Base-by-base conservation (phyloP, 1,140 invertebrate genomes). In the Laupala kohalensis region DNA sequence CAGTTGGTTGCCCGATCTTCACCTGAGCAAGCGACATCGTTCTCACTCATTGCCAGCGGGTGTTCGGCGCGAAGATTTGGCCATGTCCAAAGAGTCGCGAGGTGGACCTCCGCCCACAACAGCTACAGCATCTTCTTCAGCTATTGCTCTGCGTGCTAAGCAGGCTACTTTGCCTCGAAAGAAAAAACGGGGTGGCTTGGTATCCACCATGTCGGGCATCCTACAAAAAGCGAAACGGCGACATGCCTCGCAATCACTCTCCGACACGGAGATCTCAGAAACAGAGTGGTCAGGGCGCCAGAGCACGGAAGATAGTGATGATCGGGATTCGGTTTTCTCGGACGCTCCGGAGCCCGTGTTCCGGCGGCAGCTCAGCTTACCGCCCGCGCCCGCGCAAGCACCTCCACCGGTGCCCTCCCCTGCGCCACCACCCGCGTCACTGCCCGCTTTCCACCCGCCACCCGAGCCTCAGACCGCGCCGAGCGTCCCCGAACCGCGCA, bases 1-100 rank as follows among this genome's bases (percentile, higher is more conserved):
- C 76, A 88, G 88, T 76, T 91, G 92, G 86, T 79, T 95, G 29
- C 92, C 92, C 0, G 91, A 93, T 78, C 82, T 94, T 73, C 90
- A 92, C 80, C 80, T 94, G 64, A 85, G 86, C 6, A 92, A 90
- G 79, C 83, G 91, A 73, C 87, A 89, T 79, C 83, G 92, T 75
- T 94, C 92, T 27, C 88, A 92, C 76, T 93, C 92, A 0, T 82
- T 94, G 73, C 91, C 92, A 1, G 83, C 87, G 23, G 86, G 87
- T 67, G 86, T 88, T n/a, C 84, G 87, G 72, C 82, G 83, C 69
- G 83, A 87, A 74, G 85, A 87, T 76, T 75, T 85, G 2, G 84
- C 85, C 62, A 72, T 68, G 68, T 74, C 69, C 4, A 74, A 75
- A 26, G 70, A 28, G 6, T 67, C 53, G 25, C 30, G 65, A 5